Conservation (phyloP, 2,797 vertebrate genomes). For the Sebastes itinus region DNA sequence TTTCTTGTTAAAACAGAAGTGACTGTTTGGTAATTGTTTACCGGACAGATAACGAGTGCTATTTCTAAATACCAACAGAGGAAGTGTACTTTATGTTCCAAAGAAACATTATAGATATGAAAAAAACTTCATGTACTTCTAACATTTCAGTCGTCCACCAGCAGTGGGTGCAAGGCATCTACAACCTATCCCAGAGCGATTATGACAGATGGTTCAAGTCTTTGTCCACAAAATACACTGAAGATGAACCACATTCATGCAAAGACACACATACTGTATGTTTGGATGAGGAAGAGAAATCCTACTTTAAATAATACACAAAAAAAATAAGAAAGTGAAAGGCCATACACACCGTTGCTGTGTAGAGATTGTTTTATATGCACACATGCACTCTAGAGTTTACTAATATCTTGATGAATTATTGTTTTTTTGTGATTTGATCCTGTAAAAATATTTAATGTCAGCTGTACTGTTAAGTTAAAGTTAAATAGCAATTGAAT, state of each 20-base stretch:
- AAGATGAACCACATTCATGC: neutral
- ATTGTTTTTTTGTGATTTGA: neutral
- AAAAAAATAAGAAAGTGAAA: neutral
- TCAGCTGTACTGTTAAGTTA: too few species aligned
- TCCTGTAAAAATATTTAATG: neutral
- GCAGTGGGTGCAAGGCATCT: neutral
- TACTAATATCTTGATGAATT: neutral
- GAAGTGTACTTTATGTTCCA: neutral
- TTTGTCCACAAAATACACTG: neutral
- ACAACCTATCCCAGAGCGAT: neutral
- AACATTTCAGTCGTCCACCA: neutral
- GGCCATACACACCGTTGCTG: neutral
- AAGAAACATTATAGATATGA: neutral
- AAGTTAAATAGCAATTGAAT: neutral
- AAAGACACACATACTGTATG: neutral
- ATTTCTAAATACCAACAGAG: neutral
- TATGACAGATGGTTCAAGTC: neutral
- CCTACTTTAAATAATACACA: neutral
- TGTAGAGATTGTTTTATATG: neutral
- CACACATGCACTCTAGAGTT: neutral
- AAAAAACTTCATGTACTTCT: neutral
- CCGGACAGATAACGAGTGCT: neutral
- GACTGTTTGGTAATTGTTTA: neutral
- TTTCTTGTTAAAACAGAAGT: constrained; percentile 23
- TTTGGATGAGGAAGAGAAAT: neutral